Percentiles rank a stretch among this genome's conserved stretches.
Evolutionary conservation across 2,113 vertebrate genomes (phyloP).

Genomic region (Mugil cephalus): DNA sequence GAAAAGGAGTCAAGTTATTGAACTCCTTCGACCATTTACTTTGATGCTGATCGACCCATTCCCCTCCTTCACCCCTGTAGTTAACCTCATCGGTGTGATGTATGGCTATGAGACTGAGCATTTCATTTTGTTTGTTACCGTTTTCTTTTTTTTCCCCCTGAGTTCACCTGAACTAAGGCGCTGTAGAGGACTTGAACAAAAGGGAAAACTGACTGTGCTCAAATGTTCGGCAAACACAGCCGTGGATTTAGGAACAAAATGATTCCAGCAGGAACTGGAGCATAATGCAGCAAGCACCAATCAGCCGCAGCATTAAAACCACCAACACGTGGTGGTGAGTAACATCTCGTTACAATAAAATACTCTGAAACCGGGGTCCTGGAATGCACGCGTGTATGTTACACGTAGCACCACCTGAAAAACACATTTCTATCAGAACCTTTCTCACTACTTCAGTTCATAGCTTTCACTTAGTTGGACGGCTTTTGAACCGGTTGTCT

Average conservation of each 20-base stretch:
- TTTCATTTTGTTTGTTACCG: constrained; percentile 21
- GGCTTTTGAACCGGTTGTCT: too few relatives aligned
- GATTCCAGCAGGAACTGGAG: background rate
- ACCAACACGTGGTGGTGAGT: too few relatives aligned
- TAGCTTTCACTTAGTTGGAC: too few relatives aligned
- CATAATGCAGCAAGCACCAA: too few relatives aligned
- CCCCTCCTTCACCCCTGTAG: background rate
- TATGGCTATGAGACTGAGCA: constrained; percentile 2
- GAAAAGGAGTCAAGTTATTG: constrained; percentile 16
- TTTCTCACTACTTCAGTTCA: too few relatives aligned
- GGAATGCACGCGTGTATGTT: too few relatives aligned
- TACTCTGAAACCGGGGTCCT: too few relatives aligned
- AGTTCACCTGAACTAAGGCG: constrained; percentile 9
- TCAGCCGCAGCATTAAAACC: too few relatives aligned
- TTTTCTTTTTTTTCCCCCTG: constrained; percentile 2
- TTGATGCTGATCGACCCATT: constrained; percentile 13
- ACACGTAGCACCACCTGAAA: too few relatives aligned
- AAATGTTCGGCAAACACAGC: constrained; percentile 6
- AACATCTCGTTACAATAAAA: too few relatives aligned
- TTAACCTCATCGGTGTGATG: constrained; percentile 21
- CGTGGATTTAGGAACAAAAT: constrained; percentile 1
- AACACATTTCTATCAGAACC: too few relatives aligned
- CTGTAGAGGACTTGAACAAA: constrained; percentile 19
- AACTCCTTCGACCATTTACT: constrained; percentile 10
- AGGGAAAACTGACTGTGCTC: constrained; percentile 9